These are phyloP conservation scores for Marronus borbonicus DNA, from an alignment of 2,888 invertebrate species.

Conservation along the genomic window DNA sequence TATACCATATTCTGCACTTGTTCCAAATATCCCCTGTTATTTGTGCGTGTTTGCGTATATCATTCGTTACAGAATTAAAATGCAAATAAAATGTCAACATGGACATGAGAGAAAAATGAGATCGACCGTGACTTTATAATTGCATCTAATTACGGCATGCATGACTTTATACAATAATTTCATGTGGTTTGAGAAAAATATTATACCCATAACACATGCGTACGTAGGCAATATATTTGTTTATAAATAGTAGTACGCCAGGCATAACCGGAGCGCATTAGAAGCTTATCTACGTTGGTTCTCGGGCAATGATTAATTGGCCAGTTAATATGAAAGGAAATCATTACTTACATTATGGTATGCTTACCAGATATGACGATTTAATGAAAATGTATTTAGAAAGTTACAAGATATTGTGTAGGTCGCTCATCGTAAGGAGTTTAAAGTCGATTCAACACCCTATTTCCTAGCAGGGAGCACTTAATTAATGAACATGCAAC, in stretches of 20 bases:
- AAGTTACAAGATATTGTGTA: neutral
- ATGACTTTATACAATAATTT: constrained; percentile 20
- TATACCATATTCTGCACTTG: neutral
- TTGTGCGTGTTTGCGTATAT: neutral
- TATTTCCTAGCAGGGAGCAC: too few species aligned
- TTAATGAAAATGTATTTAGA: neutral
- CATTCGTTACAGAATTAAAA: constrained; percentile 18
- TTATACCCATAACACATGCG: constrained; percentile 4
- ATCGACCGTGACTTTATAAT: constrained; percentile 38
- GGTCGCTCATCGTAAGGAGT: too few species aligned
- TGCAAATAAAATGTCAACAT: constrained; percentile 37
- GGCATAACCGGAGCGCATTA: neutral
- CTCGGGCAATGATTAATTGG: constrained; percentile 1
- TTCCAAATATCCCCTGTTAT: neutral
- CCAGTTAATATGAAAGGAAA: constrained; percentile 6
- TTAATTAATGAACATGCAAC: too few species aligned
- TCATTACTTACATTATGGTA: constrained; percentile 3
- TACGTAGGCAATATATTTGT: constrained; percentile 19
- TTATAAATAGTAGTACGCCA: neutral
- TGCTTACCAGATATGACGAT: neutral
- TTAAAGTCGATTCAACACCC: too few species aligned
- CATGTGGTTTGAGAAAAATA: neutral
- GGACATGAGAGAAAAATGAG: neutral
- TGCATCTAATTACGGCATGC: constrained; percentile 22
- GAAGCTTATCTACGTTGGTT: neutral